These are phyloP conservation scores for Ruditapes philippinarum DNA, from an alignment of 1,140 invertebrate genomes.

Conservation along the genomic window DNA sequence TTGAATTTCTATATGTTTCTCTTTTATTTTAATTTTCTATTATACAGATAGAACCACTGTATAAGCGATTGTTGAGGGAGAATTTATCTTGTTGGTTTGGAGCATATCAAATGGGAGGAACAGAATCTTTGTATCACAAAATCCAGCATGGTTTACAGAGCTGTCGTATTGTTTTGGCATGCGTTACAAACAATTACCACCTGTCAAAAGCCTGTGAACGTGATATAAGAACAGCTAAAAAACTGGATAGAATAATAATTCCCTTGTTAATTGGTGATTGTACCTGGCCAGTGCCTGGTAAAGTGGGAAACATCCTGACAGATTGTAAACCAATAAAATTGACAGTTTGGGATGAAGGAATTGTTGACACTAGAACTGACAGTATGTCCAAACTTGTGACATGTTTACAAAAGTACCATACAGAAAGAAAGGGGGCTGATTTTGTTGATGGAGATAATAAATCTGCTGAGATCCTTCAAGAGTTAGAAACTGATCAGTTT, in stretches of 20 bases:
- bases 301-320: slow-evolving; percentile 5
- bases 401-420: not conserved
- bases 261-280: slow-evolving; percentile 40
- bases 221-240: slow-evolving; percentile 31
- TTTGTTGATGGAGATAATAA: not conserved
- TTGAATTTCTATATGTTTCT: too few relatives aligned
- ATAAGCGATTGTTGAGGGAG: not conserved
- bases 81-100: slow-evolving; percentile 48
- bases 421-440: not conserved
- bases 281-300: slow-evolving; percentile 21
- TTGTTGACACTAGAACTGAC: not conserved
- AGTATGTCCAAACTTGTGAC: not conserved
- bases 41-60: slow-evolving; percentile 39
- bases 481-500: not conserved
- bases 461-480: not conserved
- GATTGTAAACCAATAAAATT: not conserved
- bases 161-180: slow-evolving; percentile 42
- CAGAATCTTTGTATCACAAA: slow-evolving; percentile 57
- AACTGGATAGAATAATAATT: slow-evolving; percentile 42
- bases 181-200: slow-evolving; percentile 34
- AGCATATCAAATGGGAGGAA: slow-evolving; percentile 36
- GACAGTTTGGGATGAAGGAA: not conserved
- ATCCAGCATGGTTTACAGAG: slow-evolving; percentile 46
- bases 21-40: too few relatives aligned
- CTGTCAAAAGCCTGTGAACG: slow-evolving; percentile 9